Base-by-base conservation (phyloP, 2,113 vertebrate species). In the Microtus ochrogaster region DNA sequence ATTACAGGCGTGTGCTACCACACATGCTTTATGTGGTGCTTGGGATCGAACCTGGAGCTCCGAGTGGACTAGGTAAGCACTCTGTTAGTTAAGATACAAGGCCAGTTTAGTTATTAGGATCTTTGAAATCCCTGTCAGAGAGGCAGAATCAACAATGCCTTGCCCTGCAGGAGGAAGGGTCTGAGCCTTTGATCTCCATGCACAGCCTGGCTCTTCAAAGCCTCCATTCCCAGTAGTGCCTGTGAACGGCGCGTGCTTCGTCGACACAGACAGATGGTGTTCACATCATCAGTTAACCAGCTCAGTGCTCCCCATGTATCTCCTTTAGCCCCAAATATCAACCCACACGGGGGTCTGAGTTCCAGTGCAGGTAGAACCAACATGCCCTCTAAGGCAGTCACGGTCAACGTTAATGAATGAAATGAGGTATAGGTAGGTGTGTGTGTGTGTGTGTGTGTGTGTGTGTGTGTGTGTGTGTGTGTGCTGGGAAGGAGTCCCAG, bases 251-350 rank as follows among this genome's bases (percentile, higher is more conserved):
- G 12, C 39, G 16, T 12, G 30, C 94, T 89, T 61, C 5, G n/a
- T 12, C 65, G 26, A 2, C 5, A 33, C 6, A 4, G 21, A 24
- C 17, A 11, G 39, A 39, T 22, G 33, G 7, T 22, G 1, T 76
- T 61, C 74, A 17, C 0, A 0, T 33, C 10, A 41, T 22, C 26
- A 21, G 0, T 28, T 16, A 76, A 13, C 58, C 81, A 79, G 49
- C 55, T 3, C 0, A 36, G 19, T 4, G 17, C 1, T 7, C 9
- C 7, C 36, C 39, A 10, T 26, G 73, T 74, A 33, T 79, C 36
- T 78, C 78, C 39, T 41, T 0, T 0, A 0, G 3, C 88, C 55
- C 17, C 13, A 24, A 10, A 13, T 49, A 30, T 61, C 14, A 17
- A n/a, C 63, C 33, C 6, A 30, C 58, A 65, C 0, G 2, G 26